Evolutionary conservation across 1,140 invertebrate species (phyloP), one percentile per base, ranked within the genome.

Genomic region (Drosophila dunni): DNA sequence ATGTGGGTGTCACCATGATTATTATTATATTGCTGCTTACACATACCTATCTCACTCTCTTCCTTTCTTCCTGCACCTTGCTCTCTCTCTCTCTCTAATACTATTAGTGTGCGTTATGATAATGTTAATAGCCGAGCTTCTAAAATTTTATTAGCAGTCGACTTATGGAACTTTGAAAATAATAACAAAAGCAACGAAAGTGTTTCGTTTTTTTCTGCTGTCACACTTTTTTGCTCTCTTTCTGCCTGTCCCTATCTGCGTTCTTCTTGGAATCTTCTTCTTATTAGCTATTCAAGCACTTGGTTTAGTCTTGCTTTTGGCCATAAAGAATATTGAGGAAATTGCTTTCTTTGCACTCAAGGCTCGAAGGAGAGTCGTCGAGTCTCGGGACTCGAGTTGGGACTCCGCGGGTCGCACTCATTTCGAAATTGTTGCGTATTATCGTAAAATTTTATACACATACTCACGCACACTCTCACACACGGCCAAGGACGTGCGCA

Each of bases 391-490:
- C 24, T 6, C 24, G 24, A 29, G 24, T 29, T 4, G 24, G 5
- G 24, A 29, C 78, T 66, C 70, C 61, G 75, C 76, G 79, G 83
- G 79, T 58, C 74, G 62, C 83, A 71, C 79, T 86, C 83, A 86
- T 86, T 86, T 88, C 72, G 76, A 83, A 88, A 86, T 86, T 86
- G 83, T 82, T 86, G 72, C 79, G 83, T 79, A 86, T 88, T 86
- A 86, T 86, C 83, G 69, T 86, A 79, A 86, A 88, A 86, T 74
- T 86, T 86, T 82, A 86, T 76, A 69, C 75, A 88, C 82, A 81
- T 78, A 51, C 69, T 60, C 56, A 38, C 58, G 34, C 36, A 57
- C 24, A 86, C 82, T 67, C 81, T 75, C 72, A 54, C 54, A 73
- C 57, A 79, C 72, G 73, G 69, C 71, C 76, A 79, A 75, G 81